phyloP scores from a whole-genome alignment of 2,113 vertebrate genomes.

The Lonchura striata region DNA sequence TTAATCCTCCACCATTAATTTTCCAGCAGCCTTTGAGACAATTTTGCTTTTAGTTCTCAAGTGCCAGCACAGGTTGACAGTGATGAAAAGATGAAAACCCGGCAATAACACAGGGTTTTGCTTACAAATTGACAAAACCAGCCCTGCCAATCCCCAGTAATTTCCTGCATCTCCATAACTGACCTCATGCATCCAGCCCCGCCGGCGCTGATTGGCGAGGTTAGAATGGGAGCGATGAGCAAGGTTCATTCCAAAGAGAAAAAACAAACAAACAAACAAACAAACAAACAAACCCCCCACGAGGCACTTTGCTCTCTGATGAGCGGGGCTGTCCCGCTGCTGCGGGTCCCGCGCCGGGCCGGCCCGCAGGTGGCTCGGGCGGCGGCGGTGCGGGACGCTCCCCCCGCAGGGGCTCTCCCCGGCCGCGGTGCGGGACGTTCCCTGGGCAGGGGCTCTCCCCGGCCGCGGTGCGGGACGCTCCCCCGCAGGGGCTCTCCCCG shows the following conservation, averaged over 20 bases:
- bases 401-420: too few species aligned
- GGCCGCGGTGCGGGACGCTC: too few species aligned
- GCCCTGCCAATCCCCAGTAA: constrained; percentile 34
- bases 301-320: not conserved
- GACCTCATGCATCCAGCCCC: constrained; percentile 49
- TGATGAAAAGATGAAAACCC: constrained; percentile 19
- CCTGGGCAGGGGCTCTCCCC: too few species aligned
- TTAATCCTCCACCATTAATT: not conserved
- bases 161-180: constrained; percentile 55
- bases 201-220: constrained; percentile 46
- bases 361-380: not conserved
- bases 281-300: not conserved
- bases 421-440: too few species aligned
- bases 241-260: not conserved
- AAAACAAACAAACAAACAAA: not conserved
- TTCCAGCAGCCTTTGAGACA: not conserved
- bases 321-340: not conserved
- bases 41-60: not conserved
- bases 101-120: constrained; percentile 26
- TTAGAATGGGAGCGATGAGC: constrained; percentile 8
- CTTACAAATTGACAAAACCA: constrained; percentile 50
- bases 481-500: not conserved
- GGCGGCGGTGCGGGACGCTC: constrained; percentile 16
- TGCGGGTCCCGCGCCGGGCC: not conserved
- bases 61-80: constrained; percentile 2